Evolutionary conservation across 2,113 vertebrate genomes (phyloP).

Genomic region (Ammospiza nelsoni): DNA sequence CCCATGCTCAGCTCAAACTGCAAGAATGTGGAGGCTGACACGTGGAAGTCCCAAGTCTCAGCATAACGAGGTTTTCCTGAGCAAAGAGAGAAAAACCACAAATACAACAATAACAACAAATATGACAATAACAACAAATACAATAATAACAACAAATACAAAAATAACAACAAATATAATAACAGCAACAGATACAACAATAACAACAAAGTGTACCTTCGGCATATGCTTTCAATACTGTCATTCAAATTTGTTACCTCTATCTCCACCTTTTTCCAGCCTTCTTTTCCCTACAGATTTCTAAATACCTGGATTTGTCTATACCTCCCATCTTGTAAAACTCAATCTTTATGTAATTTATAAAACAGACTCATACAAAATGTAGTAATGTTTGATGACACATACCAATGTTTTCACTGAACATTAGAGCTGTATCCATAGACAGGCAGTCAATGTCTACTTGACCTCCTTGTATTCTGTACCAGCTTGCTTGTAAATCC

Average conservation of each 20-base stretch:
- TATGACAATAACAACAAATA: no score
- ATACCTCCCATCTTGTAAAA: background rate
- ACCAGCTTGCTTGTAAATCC: constrained; percentile 93
- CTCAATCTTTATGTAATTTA: background rate
- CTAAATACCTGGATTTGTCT: background rate
- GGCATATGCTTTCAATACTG: background rate
- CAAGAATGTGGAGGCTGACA: constrained; percentile 91
- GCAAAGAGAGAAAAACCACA: background rate
- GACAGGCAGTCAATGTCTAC: constrained; percentile 93
- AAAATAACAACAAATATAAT: no score
- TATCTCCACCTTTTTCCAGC: background rate
- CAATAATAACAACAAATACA: no score
- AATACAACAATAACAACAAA: background rate
- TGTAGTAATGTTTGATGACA: background rate
- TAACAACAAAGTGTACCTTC: background rate
- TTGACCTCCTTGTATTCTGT: constrained; percentile 94
- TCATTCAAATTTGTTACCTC: background rate
- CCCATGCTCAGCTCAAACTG: constrained; percentile 98
- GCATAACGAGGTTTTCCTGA: constrained; percentile 94
- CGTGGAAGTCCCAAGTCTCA: constrained; percentile 97
- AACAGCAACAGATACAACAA: background rate
- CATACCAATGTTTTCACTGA: constrained; percentile 88
- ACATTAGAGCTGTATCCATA: constrained; percentile 90
- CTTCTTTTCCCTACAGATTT: background rate
- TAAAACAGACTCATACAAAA: background rate